Evolutionary conservation across 2,888 invertebrate genomes (phyloP).

Genomic region (Drosophila diplacantha): DNA sequence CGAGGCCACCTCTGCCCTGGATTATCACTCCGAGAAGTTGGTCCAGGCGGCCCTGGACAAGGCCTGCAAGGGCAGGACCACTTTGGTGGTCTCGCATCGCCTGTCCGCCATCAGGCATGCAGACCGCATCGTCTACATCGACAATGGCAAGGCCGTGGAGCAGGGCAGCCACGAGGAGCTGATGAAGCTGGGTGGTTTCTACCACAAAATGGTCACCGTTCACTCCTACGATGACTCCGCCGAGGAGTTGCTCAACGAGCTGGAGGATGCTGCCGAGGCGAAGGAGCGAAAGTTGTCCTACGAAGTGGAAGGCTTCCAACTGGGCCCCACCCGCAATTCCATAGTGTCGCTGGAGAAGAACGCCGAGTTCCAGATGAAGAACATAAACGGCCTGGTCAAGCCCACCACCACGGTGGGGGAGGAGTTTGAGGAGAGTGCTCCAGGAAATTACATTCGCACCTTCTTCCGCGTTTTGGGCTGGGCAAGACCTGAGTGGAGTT

Average conservation of each 20-base stretch:
- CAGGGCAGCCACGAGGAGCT: constrained; percentile 85
- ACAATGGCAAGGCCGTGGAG: constrained; percentile 84
- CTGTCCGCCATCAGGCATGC: constrained; percentile 85
- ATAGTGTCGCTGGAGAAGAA: constrained; percentile 53
- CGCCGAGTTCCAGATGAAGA: constrained; percentile 53
- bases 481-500: constrained; percentile 82
- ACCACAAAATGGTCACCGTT: constrained; percentile 82
- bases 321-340: constrained; percentile 27
- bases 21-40: constrained; percentile 86
- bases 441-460: constrained; percentile 55
- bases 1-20: constrained; percentile 90
- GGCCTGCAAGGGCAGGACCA: constrained; percentile 85
- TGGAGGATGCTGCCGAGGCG: constrained; percentile 23
- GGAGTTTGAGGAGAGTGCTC: constrained; percentile 6
- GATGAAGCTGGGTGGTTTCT: constrained; percentile 81
- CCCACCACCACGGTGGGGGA: neutral
- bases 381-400: constrained; percentile 17
- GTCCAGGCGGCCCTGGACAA: constrained; percentile 88
- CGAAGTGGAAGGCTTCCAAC: constrained; percentile 33
- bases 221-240: constrained; percentile 58
- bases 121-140: constrained; percentile 83
- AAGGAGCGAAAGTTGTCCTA: constrained; percentile 54
- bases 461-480: constrained; percentile 80
- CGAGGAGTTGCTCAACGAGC: constrained; percentile 57
- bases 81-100: constrained; percentile 85